These are phyloP conservation scores for Malurus leucopterus DNA, from an alignment of 2,797 vertebrate genomes.

Conservation along the genomic window DNA sequence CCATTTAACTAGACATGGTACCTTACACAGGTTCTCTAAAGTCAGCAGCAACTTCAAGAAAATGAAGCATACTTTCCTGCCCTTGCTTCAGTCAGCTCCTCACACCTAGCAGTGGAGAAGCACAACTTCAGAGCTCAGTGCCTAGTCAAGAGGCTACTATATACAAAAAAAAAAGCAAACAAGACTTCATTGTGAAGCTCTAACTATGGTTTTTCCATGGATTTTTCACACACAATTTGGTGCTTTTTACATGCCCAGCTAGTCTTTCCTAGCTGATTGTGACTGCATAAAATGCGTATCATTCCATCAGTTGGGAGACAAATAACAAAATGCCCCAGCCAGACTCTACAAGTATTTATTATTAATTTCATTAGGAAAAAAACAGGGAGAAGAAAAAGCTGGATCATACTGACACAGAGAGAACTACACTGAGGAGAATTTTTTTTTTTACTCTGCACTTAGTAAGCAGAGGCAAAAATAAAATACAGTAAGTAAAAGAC, in stretches of 20 bases:
- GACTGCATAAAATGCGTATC: not conserved
- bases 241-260: not conserved
- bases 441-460: not conserved
- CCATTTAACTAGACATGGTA: not conserved
- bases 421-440: not conserved
- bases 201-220: not conserved
- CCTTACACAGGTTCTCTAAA: not conserved
- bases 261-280: not conserved
- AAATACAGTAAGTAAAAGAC: not conserved
- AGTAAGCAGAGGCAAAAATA: not conserved
- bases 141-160: not conserved
- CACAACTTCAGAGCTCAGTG: not conserved
- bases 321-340: not conserved
- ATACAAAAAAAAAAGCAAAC: not conserved
- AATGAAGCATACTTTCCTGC: not conserved
- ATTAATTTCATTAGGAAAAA: not conserved
- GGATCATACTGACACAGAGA: not conserved
- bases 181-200: not conserved
- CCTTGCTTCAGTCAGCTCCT: not conserved
- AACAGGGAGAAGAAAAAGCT: not conserved
- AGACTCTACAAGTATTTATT: not conserved
- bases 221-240: not conserved
- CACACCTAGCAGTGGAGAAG: not conserved
- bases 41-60: not conserved
- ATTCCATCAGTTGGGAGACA: not conserved